Conservation (phyloP, 2,888 invertebrate genomes). For the Emmelina monodactyla region DNA sequence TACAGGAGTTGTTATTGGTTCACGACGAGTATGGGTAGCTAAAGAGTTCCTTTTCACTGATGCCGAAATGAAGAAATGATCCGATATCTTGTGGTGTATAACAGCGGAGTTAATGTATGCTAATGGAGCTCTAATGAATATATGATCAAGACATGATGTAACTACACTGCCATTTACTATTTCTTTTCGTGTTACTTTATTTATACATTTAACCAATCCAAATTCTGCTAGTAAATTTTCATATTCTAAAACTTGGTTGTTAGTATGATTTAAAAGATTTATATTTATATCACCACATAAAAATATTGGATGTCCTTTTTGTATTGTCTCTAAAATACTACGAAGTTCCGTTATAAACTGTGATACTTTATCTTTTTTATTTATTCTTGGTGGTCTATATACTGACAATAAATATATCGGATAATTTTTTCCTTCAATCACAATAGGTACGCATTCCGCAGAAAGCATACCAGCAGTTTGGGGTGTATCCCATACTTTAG, state of each 20-base stretch:
- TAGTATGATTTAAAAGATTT: constrained; percentile 2
- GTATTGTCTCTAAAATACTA: constrained; percentile 1
- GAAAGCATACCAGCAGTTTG: not conserved
- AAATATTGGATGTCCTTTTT: not conserved
- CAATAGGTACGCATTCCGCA: constrained; percentile 6
- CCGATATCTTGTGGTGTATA: constrained; percentile 9
- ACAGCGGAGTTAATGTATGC: constrained; percentile 5
- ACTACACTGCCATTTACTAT: constrained; percentile 3
- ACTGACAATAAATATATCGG: constrained; percentile 2
- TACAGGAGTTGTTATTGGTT: not conserved
- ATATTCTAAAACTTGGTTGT: constrained; percentile 4
- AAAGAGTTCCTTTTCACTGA: constrained; percentile 4
- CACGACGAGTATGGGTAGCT: too few species aligned
- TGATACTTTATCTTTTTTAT: not conserved
- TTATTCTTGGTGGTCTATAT: constrained; percentile 5
- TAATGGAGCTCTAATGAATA: constrained; percentile 1
- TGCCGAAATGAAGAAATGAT: constrained; percentile 4
- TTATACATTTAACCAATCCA: constrained; percentile 8
- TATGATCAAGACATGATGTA: constrained; percentile 10
- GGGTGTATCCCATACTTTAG: not conserved
- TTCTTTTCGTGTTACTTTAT: constrained; percentile 7
- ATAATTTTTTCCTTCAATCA: not conserved
- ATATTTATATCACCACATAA: constrained; percentile 9
- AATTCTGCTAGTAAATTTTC: constrained; percentile 8
- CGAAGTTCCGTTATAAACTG: not conserved